Evolutionary conservation across 1,140 invertebrate genomes (phyloP).

Genomic region (Idris sp.): DNA sequence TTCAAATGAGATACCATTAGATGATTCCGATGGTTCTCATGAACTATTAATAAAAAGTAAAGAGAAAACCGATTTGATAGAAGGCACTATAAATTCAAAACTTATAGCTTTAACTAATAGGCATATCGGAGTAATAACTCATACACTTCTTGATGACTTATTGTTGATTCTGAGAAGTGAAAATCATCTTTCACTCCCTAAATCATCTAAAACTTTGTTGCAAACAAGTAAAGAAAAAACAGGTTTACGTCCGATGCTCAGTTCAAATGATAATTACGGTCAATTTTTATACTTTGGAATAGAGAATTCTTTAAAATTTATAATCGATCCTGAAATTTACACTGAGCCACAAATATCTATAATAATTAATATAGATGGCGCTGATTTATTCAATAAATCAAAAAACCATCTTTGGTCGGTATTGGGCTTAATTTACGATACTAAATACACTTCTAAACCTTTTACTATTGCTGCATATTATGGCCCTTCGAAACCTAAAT

Average conservation of each 20-base stretch:
- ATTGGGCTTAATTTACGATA: no score
- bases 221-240: neutral
- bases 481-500: no score
- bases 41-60: no score
- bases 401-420: no score
- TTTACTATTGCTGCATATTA: no score
- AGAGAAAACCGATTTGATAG: neutral
- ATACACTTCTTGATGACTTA: constrained; percentile 5
- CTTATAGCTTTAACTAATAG: neutral
- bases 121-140: neutral
- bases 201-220: constrained; percentile 3
- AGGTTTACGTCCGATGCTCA: neutral
- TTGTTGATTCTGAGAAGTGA: constrained; percentile 8
- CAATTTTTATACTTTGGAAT: constrained; percentile 5
- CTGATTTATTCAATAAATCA: no score
- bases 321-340: neutral
- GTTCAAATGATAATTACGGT: neutral
- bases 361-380: no score
- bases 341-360: no score
- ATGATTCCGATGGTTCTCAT: no score
- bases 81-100: constrained; percentile 8
- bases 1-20: no score
- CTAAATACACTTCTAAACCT: no score
- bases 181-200: neutral
- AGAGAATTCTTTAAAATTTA: constrained; percentile 1